phyloP scores from a whole-genome alignment of 2,797 vertebrate genomes.

The Acanthurus leucopareius region DNA sequence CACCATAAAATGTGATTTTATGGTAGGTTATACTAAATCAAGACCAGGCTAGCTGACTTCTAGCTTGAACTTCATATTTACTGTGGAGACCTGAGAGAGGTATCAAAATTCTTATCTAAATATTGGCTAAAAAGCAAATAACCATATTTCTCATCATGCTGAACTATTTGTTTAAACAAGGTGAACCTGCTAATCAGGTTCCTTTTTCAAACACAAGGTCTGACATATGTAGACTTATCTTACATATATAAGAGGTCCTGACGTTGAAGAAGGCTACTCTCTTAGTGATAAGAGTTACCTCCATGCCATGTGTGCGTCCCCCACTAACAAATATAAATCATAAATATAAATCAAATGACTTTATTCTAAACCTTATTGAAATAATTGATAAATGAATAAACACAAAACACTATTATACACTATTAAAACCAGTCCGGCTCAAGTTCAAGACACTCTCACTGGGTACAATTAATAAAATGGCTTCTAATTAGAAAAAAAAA shows the following conservation, averaged over 20 bases:
- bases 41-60: not conserved
- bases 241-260: not conserved
- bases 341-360: too few species aligned
- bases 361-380: too few species aligned
- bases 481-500: too few species aligned
- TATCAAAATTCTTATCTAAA: not conserved
- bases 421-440: too few species aligned
- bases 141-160: not conserved
- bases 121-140: not conserved
- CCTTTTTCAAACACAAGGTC: constrained; percentile 4
- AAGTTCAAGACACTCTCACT: too few species aligned
- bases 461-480: too few species aligned
- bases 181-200: not conserved
- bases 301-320: not conserved
- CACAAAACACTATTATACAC: too few species aligned
- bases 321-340: not conserved
- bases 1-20: too few species aligned
- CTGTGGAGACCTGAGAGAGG: too few species aligned
- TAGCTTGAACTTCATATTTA: not conserved
- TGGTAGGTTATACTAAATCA: too few species aligned
- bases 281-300: constrained; percentile 14
- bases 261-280: not conserved
- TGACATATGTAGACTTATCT: not conserved
- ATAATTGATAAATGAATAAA: too few species aligned
- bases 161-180: not conserved